phyloP scores from a whole-genome alignment of 2,113 vertebrate genomes.

The Campylorhamphus procurvoides region DNA sequence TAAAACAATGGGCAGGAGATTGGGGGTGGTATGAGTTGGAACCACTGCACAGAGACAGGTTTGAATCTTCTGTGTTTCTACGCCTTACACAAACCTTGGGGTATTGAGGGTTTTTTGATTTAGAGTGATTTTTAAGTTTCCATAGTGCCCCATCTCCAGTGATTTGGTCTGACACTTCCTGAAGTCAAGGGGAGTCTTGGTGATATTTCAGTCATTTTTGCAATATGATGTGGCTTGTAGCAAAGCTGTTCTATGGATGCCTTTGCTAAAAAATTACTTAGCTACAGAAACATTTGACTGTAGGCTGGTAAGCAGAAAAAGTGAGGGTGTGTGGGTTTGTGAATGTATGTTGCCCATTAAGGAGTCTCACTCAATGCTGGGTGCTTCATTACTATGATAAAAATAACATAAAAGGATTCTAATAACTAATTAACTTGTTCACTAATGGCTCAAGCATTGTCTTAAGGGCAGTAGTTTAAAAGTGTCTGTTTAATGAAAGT shows the following conservation, averaged over 20 bases:
- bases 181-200: not conserved
- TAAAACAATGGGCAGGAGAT: not conserved
- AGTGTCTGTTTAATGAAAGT: constrained; percentile 39
- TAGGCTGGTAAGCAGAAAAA: constrained; percentile 49
- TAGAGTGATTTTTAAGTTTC: not conserved
- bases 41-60: not conserved
- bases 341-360: constrained; percentile 53
- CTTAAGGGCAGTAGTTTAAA: constrained; percentile 26
- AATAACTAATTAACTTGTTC: constrained; percentile 36
- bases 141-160: accelerated
- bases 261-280: constrained; percentile 14
- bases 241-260: not conserved
- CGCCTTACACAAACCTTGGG: not conserved
- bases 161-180: not conserved
- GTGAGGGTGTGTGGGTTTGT: constrained; percentile 48
- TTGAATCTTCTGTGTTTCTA: not conserved
- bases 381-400: constrained; percentile 31
- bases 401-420: constrained; percentile 23
- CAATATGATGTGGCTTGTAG: not conserved
- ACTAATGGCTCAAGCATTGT: not conserved
- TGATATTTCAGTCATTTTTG: constrained; percentile 17
- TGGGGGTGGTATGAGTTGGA: not conserved
- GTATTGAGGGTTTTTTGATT: not conserved
- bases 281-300: constrained; percentile 42
- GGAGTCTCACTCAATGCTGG: constrained; percentile 10